Conservation (phyloP, 2,113 vertebrate species). For the Mionectes macconnelli region DNA sequence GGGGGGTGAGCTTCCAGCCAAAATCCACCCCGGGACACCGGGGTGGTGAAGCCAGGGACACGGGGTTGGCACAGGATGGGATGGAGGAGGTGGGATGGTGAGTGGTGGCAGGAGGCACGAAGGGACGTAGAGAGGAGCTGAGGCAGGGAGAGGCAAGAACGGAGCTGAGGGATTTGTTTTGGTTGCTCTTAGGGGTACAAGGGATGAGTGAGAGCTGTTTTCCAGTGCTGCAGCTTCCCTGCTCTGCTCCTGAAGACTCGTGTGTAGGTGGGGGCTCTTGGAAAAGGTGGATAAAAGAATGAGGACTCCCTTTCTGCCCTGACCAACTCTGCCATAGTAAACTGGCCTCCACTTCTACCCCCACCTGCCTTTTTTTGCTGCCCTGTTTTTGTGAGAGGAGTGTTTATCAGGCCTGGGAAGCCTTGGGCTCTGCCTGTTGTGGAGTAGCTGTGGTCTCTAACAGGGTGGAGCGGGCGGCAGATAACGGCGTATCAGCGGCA, state of each 20-base stretch:
- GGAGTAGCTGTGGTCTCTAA: background rate
- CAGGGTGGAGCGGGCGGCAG: rapidly evolving
- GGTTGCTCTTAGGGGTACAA: rapidly evolving
- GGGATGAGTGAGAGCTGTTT: background rate
- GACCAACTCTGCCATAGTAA: rapidly evolving
- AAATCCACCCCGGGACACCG: background rate
- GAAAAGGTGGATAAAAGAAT: background rate
- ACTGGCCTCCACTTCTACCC: background rate
- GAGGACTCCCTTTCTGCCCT: rapidly evolving
- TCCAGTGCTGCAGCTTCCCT: background rate
- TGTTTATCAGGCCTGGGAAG: background rate
- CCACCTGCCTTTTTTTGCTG: background rate
- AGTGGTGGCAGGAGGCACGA: background rate
- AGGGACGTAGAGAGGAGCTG: background rate
- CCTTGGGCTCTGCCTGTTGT: background rate
- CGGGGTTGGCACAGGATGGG: background rate
- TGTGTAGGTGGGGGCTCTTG: background rate
- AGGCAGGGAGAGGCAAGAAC: background rate
- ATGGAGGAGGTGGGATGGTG: background rate
- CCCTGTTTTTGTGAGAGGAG: background rate
- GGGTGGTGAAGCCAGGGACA: background rate
- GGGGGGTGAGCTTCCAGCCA: background rate
- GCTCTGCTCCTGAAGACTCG: background rate
- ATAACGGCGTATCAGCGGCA: background rate
- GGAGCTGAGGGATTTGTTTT: background rate